Evolutionary conservation across 1,140 invertebrate species (phyloP).

Genomic region (Euglossa dilemma): DNA sequence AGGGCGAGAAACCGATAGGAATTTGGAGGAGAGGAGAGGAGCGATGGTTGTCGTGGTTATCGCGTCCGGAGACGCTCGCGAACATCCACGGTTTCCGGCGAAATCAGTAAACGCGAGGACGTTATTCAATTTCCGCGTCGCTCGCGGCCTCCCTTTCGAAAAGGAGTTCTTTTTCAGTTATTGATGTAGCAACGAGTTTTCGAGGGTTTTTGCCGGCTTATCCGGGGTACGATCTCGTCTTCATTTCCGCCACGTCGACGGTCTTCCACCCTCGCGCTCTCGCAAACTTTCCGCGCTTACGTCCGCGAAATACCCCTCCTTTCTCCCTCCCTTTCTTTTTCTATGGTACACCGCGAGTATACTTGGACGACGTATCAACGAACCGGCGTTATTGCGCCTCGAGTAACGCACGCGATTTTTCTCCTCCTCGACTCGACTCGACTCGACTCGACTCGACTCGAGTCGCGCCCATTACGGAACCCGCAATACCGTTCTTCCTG

Average conservation of each 20-base stretch:
- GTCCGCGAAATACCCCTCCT: slow-evolving; percentile 23
- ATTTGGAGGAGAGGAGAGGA: slow-evolving; percentile 45
- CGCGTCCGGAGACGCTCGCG: slow-evolving; percentile 42
- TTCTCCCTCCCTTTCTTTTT: neutral
- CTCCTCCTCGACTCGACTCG: neutral
- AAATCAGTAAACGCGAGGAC: slow-evolving; percentile 58
- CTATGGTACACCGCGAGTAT: neutral
- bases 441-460: neutral
- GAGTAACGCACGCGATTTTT: neutral
- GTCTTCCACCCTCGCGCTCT: slow-evolving; percentile 35
- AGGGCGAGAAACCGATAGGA: slow-evolving; percentile 13
- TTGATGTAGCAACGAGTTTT: slow-evolving; percentile 57
- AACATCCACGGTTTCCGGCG: slow-evolving; percentile 47
- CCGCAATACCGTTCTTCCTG: neutral
- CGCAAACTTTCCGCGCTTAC: slow-evolving; percentile 33
- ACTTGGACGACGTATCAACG: neutral
- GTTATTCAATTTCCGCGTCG: slow-evolving; percentile 67
- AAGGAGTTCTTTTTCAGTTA: slow-evolving; percentile 52
- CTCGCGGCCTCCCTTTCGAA: slow-evolving; percentile 24
- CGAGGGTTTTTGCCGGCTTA: slow-evolving; percentile 58
- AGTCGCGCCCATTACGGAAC: no score
- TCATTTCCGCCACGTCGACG: slow-evolving; percentile 64
- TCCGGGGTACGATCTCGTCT: slow-evolving; percentile 65
- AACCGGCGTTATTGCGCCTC: neutral
- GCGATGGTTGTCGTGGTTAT: slow-evolving; percentile 55